These are phyloP conservation scores for Aricia agestis DNA, from an alignment of 1,140 invertebrate genomes.

Conservation along the genomic window DNA sequence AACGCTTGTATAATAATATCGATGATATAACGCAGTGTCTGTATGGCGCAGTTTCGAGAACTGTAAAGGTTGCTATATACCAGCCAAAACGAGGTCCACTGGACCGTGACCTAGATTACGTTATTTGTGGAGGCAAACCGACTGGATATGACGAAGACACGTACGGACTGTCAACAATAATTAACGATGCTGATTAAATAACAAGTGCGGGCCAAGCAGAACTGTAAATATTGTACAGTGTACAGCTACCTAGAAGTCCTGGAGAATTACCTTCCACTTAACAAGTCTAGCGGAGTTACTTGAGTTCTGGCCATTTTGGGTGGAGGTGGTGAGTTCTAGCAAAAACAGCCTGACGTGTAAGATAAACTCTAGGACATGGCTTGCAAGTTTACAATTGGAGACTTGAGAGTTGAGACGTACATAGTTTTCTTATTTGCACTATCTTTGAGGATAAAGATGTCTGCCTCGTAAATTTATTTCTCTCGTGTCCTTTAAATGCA, in stretches of 20 bases:
- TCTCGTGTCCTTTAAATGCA: conserved; percentile 1
- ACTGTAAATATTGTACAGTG: not conserved
- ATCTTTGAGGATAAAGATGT: not conserved
- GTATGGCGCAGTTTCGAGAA: conserved; percentile 33
- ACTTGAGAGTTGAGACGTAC: too few relatives aligned
- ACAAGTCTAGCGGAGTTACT: too few relatives aligned
- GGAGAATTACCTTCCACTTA: too few relatives aligned
- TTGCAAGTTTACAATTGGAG: too few relatives aligned
- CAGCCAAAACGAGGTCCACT: conserved; percentile 44
- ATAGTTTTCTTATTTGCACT: not conserved
- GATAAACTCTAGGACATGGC: too few relatives aligned
- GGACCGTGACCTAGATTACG: conserved; percentile 61
- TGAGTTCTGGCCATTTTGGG: too few relatives aligned
- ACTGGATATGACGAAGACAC: conserved; percentile 25
- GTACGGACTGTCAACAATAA: conserved; percentile 12
- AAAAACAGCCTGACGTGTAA: too few relatives aligned
- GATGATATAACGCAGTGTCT: conserved; percentile 28
- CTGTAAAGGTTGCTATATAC: conserved; percentile 41
- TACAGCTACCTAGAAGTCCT: too few relatives aligned
- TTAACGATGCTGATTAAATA: conserved; percentile 2
- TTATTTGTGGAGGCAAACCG: conserved; percentile 51
- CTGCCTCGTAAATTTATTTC: not conserved
- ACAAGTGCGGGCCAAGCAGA: not conserved
- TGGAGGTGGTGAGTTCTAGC: too few relatives aligned
- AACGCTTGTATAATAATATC: conserved; percentile 15